Conservation (phyloP, 2,797 vertebrate genomes). For the Acrocephalus scirpaceus region DNA sequence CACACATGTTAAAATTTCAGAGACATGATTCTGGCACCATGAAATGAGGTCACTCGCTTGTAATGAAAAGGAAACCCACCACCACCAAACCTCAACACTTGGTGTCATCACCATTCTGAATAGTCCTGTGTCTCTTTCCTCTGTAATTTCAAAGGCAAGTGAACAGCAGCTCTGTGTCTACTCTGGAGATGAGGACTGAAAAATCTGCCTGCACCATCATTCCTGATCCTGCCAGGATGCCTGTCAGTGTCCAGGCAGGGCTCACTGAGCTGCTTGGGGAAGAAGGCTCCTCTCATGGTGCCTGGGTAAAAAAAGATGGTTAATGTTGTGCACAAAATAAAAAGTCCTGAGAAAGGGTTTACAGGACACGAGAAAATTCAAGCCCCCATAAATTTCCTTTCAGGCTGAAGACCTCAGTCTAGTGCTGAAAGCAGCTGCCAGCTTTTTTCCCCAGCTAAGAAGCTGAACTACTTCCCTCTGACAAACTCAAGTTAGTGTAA, state of each 20-base stretch:
- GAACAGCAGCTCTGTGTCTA: not conserved
- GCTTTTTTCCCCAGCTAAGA: not conserved
- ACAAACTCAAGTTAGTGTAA: not conserved
- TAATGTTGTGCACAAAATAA: not conserved
- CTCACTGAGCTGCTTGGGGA: not conserved
- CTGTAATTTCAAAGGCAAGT: not conserved
- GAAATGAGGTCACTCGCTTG: not conserved
- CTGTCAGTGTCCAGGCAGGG: not conserved
- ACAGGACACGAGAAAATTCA: not conserved
- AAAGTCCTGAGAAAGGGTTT: not conserved
- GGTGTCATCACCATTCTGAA: not conserved
- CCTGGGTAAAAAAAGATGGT: not conserved
- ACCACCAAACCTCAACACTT: not conserved
- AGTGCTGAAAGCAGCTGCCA: not conserved
- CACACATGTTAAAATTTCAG: not conserved
- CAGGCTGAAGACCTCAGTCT: not conserved
- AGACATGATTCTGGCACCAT: not conserved
- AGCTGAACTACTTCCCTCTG: not conserved
- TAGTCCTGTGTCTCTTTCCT: not conserved
- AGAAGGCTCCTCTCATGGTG: not conserved
- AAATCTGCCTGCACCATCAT: not conserved
- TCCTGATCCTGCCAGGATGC: not conserved
- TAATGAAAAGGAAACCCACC: not conserved
- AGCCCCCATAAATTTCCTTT: not conserved
- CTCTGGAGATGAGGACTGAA: not conserved